Base-by-base conservation (phyloP, 1,140 invertebrate genomes). In the Hetaerina americana region DNA sequence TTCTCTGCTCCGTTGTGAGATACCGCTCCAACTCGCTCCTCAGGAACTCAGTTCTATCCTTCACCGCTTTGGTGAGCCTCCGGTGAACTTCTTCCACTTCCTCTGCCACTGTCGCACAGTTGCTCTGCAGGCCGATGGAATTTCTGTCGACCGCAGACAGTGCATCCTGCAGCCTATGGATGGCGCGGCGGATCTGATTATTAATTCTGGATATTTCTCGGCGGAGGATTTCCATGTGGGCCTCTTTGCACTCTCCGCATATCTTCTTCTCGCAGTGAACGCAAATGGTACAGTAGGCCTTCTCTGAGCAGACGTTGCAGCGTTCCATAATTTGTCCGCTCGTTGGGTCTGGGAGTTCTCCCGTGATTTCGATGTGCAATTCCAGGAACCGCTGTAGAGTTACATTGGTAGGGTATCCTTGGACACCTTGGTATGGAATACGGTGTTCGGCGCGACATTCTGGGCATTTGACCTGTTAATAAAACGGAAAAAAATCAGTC, bases 381-480 rank as follows among this genome's bases (percentile, higher is more conserved):
- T 98, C 96, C 72, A 98, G 84, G 82, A 98, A 98, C 68, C 95
- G 85, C 81, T 96, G 93, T 26, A 98, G 85, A 27, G 96, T 98
- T 5, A 97, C 94, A 82, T 98, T 98, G 75, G 93, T 97, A 57
- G 95, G 96, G 81, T 96, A 97, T 25, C 92, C 92, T 82, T 95
- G 94, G 22, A 97, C 92, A 28, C 96, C 96, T 72, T 97, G 93
- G 82, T 96, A 97, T 57, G 96, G 96, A 77, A 99, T 95, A 72
- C 94, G 87, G 84, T 99, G 96, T 84, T 99, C 96, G 69, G 95
- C 94, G 71, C 97, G 87, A 80, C 97, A 99, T 89, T 99, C 97
- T 78, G 97, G 97, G 87, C 97, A 99, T 87, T 98, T 97, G 66
- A 99, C 93, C 87, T 92, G 80, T 27, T 2, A n/a, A n/a, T n/a